These are phyloP conservation scores for Clupea harengus DNA, from an alignment of 2,113 vertebrate species.

Conservation along the genomic window DNA sequence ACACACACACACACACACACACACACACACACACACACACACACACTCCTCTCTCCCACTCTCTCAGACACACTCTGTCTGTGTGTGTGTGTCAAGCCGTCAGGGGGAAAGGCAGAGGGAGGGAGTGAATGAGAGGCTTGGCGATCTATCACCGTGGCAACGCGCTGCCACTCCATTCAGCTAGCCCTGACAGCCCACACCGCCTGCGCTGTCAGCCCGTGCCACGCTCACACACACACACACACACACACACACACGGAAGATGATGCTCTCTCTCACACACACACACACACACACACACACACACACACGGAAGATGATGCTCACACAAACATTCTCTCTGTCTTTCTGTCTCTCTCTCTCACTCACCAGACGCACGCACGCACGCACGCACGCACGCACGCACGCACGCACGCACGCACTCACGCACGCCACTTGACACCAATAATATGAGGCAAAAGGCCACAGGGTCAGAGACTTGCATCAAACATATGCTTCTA, in stretches of 20 bases:
- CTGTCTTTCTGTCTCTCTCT: too few relatives aligned
- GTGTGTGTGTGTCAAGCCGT: neutral
- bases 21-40: too few relatives aligned
- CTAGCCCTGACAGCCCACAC: constrained; percentile 6
- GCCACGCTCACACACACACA: neutral
- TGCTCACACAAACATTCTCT: neutral
- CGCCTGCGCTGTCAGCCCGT: neutral
- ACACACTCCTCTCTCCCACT: neutral
- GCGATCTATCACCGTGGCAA: constrained; percentile 4
- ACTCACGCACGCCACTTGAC: too few relatives aligned
- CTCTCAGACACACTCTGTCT: neutral
- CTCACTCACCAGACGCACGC: too few relatives aligned
- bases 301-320: neutral
- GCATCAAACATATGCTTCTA: neutral
- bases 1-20: too few relatives aligned
- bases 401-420: neutral
- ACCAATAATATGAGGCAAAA: neutral
- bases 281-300: neutral
- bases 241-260: neutral
- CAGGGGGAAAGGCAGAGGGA: neutral
- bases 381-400: neutral
- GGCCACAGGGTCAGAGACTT: neutral
- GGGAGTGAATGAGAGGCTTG: constrained; percentile 12
- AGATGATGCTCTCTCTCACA: neutral
- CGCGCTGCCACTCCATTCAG: neutral